phyloP scores from a whole-genome alignment of 1,140 invertebrate species.

The Brachionus manjavacas region DNA sequence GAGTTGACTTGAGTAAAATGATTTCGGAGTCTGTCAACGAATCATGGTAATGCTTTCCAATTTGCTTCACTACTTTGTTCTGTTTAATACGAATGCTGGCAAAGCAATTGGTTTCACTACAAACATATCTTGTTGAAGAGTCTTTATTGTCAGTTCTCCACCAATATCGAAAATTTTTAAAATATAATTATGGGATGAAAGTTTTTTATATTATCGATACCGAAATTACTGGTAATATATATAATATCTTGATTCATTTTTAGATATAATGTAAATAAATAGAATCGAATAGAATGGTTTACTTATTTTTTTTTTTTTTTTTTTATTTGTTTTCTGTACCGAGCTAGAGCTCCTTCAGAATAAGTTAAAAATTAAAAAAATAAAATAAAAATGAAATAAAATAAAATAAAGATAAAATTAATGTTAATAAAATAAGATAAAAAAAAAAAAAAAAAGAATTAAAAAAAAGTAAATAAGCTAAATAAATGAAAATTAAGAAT shows the following conservation, averaged over 20 bases:
- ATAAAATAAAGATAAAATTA: too few relatives aligned
- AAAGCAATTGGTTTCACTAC: too few relatives aligned
- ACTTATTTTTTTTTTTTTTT: neutral
- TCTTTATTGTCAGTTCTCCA: too few relatives aligned
- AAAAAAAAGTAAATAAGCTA: too few relatives aligned
- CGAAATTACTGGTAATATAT: neutral
- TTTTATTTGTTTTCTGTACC: too few relatives aligned
- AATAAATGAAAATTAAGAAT: too few relatives aligned
- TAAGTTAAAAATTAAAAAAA: too few relatives aligned
- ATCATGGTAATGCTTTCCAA: neutral
- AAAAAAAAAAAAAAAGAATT: too few relatives aligned
- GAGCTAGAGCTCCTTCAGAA: too few relatives aligned
- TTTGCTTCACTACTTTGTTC: neutral
- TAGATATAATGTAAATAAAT: neutral
- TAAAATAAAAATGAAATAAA: too few relatives aligned
- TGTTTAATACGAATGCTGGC: neutral
- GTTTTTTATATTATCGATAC: neutral
- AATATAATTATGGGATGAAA: neutral
- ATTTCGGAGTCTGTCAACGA: neutral
- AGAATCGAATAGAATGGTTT: neutral
- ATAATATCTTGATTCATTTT: neutral
- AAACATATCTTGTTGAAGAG: too few relatives aligned
- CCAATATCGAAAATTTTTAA: neutral
- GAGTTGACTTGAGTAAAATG: neutral
- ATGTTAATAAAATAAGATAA: too few relatives aligned